Evolutionary conservation across 2,113 vertebrate species (phyloP).

Genomic region (Cephalophus harveyi): DNA sequence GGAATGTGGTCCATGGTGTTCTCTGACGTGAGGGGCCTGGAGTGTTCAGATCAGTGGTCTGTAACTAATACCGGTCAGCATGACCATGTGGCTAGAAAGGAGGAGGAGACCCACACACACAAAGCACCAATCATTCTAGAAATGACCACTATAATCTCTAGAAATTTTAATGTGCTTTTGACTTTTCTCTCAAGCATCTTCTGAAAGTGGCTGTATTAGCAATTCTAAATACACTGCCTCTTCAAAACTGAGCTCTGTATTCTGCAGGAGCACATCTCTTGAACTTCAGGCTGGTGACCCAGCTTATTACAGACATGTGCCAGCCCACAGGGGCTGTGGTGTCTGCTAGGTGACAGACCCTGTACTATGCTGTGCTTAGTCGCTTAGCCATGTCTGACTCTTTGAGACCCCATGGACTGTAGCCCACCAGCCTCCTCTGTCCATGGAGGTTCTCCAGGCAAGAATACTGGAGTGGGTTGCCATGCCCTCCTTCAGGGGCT

Average conservation of each 20-base stretch:
- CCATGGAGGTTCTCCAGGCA: not conserved
- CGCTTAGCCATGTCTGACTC: not conserved
- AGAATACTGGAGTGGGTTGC: not conserved
- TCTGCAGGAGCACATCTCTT: not conserved
- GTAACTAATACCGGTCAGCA: not conserved
- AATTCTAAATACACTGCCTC: not conserved
- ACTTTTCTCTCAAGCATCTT: not conserved
- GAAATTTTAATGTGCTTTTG: not conserved
- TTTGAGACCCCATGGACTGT: not conserved
- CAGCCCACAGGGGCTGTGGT: not conserved
- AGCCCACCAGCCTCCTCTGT: not conserved
- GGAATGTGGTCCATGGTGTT: not conserved
- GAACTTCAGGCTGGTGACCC: rapidly evolving
- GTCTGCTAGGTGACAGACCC: not conserved
- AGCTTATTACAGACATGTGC: not conserved
- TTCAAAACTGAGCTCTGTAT: not conserved
- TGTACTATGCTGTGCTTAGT: not conserved
- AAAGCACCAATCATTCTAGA: not conserved
- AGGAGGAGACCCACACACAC: not conserved
- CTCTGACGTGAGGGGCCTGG: not conserved
- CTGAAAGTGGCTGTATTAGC: not conserved
- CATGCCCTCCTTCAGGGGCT: not conserved
- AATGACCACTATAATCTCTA: not conserved
- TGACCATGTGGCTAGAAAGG: not conserved
- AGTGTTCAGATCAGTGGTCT: not conserved